phyloP scores from a whole-genome alignment of 53 echinoderm and acorn worm species.

The Crossaster papposus region DNA sequence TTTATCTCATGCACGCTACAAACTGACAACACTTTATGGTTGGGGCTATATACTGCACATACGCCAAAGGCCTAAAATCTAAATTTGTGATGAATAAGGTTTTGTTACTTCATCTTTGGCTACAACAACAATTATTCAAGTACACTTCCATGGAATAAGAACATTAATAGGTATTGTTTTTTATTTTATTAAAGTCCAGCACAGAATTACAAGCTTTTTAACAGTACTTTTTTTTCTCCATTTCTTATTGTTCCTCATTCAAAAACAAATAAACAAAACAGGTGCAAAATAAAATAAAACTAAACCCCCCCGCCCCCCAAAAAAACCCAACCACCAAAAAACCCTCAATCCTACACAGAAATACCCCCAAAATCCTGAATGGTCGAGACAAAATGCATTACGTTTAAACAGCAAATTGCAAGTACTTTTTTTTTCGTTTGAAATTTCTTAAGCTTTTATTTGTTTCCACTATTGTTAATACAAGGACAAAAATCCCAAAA shows the following conservation, averaged over 20 bases:
- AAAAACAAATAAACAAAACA: constrained; percentile 3
- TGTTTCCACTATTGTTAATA: constrained; percentile 13
- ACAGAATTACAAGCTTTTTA: constrained; percentile 46
- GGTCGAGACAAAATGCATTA: constrained; percentile 39
- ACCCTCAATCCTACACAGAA: constrained; percentile 26
- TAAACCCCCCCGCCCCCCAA: too few relatives aligned
- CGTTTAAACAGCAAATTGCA: constrained; percentile 46
- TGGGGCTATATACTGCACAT: constrained; percentile 44
- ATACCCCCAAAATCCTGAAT: constrained; percentile 21
- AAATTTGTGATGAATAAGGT: background rate
- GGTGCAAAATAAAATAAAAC: background rate
- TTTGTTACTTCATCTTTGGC: constrained; percentile 43
- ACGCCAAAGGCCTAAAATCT: constrained; percentile 36
- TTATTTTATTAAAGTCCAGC: constrained; percentile 46
- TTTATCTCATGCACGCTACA: constrained; percentile 18
- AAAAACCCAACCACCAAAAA: constrained; percentile 10
- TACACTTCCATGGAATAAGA: constrained; percentile 55
- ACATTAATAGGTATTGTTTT: constrained; percentile 13
- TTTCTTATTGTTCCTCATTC: background rate
- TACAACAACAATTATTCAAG: constrained; percentile 48
- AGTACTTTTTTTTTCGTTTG: constrained; percentile 30
- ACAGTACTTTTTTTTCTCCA: constrained; percentile 50
- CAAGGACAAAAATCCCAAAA: background rate
- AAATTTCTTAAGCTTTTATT: background rate
- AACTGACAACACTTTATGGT: background rate